These are phyloP conservation scores for Halcyon leucocephala DNA, from an alignment of 2,797 vertebrate species.

Conservation along the genomic window DNA sequence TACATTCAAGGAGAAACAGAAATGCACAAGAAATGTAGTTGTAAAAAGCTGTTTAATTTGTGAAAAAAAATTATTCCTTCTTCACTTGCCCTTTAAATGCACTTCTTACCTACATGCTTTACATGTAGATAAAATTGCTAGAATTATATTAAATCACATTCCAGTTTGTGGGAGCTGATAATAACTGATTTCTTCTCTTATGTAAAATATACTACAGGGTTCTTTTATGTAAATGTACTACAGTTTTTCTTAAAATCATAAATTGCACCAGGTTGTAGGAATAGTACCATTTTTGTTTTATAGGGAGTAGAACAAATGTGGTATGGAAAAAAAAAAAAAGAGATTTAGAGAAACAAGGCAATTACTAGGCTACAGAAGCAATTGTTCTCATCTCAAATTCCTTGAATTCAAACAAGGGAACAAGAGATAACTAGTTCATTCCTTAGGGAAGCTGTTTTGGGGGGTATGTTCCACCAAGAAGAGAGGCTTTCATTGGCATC, in stretches of 20 bases:
- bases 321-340: not conserved
- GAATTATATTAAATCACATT: not conserved
- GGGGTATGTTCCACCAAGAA: not conserved
- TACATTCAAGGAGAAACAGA: not conserved
- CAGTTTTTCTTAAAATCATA: not conserved
- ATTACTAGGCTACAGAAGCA: not conserved
- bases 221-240: not conserved
- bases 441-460: not conserved
- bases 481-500: not conserved
- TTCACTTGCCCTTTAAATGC: not conserved
- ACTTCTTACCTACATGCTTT: not conserved
- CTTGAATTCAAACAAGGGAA: not conserved
- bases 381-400: not conserved
- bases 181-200: not conserved
- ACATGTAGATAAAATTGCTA: not conserved
- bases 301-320: not conserved
- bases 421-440: not conserved
- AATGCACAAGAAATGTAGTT: not conserved
- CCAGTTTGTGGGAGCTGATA: not conserved
- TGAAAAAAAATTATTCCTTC: not conserved
- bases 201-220: not conserved
- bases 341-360: not conserved
- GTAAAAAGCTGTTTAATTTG: not conserved
- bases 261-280: not conserved
- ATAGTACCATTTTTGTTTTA: not conserved